phyloP scores from a whole-genome alignment of 2,888 invertebrate genomes.

The Diplolepis rosae region DNA sequence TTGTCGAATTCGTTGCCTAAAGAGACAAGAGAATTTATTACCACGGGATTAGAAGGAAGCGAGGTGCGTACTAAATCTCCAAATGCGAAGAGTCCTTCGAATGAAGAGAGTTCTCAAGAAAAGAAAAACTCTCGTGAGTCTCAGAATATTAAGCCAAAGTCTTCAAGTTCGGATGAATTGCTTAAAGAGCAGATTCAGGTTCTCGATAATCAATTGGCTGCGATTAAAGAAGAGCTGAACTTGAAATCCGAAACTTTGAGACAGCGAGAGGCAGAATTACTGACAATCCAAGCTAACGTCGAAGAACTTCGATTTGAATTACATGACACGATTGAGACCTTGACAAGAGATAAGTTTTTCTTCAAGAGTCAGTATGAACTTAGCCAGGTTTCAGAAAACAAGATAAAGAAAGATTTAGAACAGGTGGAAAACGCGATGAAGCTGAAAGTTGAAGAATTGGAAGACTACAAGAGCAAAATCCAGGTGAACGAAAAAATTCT shows the following conservation, averaged over 20 bases:
- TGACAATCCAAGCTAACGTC: slow-evolving; percentile 76
- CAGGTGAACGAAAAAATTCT: slow-evolving; percentile 76
- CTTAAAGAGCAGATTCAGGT: slow-evolving; percentile 45
- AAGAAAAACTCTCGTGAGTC: neutral
- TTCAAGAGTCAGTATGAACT: slow-evolving; percentile 77
- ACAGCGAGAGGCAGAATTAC: slow-evolving; percentile 78
- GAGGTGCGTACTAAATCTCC: slow-evolving; percentile 31
- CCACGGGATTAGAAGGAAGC: neutral
- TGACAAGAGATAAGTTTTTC: slow-evolving; percentile 77
- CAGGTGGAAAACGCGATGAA: slow-evolving; percentile 63
- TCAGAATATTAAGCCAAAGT: slow-evolving; percentile 12
- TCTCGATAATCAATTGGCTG: slow-evolving; percentile 75
- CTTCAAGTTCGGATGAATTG: neutral
- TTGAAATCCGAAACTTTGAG: slow-evolving; percentile 78
- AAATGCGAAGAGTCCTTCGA: neutral
- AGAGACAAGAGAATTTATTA: slow-evolving; percentile 22
- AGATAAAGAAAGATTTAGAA: slow-evolving; percentile 62
- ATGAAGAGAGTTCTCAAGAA: no score
- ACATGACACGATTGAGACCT: slow-evolving; percentile 74
- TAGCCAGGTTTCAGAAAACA: slow-evolving; percentile 75
- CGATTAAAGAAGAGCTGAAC: slow-evolving; percentile 78
- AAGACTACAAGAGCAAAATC: slow-evolving; percentile 75
- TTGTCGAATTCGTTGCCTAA: slow-evolving; percentile 43
- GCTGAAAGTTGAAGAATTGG: slow-evolving; percentile 74
- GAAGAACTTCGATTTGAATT: slow-evolving; percentile 74